Percentiles rank a stretch among this genome's conserved stretches.
phyloP scores from a whole-genome alignment of 2,888 invertebrate species.

The Beris chalybata region DNA sequence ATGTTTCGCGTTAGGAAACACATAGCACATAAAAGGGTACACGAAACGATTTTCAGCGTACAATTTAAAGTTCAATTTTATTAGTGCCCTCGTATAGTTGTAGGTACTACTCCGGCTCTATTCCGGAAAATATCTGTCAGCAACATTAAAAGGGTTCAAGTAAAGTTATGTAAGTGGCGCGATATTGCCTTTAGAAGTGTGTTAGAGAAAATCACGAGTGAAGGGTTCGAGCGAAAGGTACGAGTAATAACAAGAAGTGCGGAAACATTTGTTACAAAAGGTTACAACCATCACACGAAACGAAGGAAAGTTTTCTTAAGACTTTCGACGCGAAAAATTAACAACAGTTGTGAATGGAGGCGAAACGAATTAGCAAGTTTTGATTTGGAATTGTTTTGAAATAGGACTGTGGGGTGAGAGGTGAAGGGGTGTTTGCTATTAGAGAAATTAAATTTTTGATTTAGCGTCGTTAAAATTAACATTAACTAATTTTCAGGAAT shows the following conservation, averaged over 20 bases:
- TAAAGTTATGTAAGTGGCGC: neutral
- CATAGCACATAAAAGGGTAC: neutral
- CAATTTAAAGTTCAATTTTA: constrained; percentile 23
- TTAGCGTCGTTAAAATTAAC: too few species aligned
- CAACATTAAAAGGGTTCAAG: constrained; percentile 25
- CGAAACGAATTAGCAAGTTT: constrained; percentile 13
- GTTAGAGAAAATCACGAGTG: neutral
- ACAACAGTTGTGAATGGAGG: constrained; percentile 7
- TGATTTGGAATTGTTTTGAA: neutral
- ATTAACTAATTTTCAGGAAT: too few species aligned
- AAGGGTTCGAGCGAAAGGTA: too few species aligned
- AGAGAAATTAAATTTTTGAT: too few species aligned
- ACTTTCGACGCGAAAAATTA: neutral
- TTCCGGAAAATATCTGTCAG: constrained; percentile 23
- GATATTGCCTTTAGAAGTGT: neutral
- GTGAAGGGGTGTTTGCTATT: too few species aligned
- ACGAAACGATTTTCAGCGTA: constrained; percentile 1
- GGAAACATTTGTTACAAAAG: constrained; percentile 18
- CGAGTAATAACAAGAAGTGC: neutral
- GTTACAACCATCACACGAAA: constrained; percentile 6
- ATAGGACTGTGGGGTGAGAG: too few species aligned
- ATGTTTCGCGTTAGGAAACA: too few species aligned
- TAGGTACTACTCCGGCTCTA: constrained; percentile 1
- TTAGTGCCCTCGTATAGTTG: constrained; percentile 14
- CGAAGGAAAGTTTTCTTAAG: too few species aligned